phyloP scores from a whole-genome alignment of 2,113 vertebrate genomes.

The Chaetodon auriga region DNA sequence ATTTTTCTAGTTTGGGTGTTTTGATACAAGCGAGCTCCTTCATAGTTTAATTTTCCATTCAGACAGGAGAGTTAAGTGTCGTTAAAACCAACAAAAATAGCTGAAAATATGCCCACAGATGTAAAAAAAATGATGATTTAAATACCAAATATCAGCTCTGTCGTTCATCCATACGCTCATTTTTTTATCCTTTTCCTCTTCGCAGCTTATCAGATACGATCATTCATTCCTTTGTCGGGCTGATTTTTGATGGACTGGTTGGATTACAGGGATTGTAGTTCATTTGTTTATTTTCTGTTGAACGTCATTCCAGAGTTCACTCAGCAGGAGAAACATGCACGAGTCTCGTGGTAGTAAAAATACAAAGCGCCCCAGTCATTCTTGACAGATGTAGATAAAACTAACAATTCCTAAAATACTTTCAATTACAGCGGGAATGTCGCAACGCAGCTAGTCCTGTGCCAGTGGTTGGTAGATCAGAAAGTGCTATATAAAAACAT shows the following conservation, averaged over 20 bases:
- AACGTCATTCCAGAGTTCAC: slow-evolving; percentile 32
- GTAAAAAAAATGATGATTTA: neutral
- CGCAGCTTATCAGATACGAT: neutral
- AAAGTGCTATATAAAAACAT: too few relatives aligned
- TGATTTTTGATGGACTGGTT: too few relatives aligned
- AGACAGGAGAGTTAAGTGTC: neutral
- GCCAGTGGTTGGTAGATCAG: too few relatives aligned
- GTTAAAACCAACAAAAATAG: neutral
- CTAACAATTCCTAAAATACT: slow-evolving; percentile 1
- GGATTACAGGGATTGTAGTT: neutral
- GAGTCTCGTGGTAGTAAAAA: slow-evolving; percentile 34
- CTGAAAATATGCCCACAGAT: neutral
- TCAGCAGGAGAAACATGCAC: neutral
- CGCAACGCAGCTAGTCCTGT: neutral
- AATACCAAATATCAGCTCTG: too few relatives aligned
- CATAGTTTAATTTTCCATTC: neutral
- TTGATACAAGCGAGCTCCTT: neutral
- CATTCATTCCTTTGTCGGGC: neutral
- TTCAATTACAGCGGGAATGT: neutral
- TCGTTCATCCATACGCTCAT: accelerated
- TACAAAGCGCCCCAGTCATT: neutral
- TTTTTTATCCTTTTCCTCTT: neutral
- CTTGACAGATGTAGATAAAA: neutral
- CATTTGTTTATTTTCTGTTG: neutral
- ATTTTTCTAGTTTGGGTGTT: neutral